phyloP scores from a whole-genome alignment of 2,797 vertebrate species.

The Chanos chanos region DNA sequence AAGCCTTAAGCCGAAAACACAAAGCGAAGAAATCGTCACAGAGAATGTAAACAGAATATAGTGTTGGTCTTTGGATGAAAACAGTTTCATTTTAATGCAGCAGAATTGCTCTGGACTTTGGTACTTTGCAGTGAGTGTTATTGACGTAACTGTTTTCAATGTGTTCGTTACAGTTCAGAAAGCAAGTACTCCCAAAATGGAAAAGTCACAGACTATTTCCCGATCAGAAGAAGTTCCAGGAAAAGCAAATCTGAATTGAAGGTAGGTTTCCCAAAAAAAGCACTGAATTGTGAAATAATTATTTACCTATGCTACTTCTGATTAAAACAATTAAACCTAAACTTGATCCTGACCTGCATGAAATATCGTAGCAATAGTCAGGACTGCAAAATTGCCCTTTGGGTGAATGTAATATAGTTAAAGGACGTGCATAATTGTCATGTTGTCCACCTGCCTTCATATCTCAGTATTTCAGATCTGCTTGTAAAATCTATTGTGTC shows the following conservation, averaged over 20 bases:
- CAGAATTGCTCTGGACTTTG: no score
- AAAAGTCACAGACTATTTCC: conserved; percentile 94
- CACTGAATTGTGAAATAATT: no score
- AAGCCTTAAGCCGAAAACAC: conserved; percentile 62
- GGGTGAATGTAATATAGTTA: no score
- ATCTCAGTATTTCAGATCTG: no score
- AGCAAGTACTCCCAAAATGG: conserved; percentile 78
- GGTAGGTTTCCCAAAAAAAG: conserved; percentile 60
- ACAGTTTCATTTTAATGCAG: neutral
- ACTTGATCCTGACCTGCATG: no score
- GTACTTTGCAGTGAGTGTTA: neutral
- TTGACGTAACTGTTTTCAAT: neutral
- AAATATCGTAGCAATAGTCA: no score
- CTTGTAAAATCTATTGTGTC: no score
- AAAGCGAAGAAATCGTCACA: conserved; percentile 72
- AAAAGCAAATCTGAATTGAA: conserved; percentile 90
- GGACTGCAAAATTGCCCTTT: no score
- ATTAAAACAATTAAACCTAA: no score
- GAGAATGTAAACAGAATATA: conserved; percentile 69
- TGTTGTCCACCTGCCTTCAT: no score
- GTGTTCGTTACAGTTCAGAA: conserved; percentile 57
- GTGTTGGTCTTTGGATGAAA: neutral
- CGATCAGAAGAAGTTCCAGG: conserved; percentile 89
- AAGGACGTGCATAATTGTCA: no score
- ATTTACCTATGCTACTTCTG: no score